phyloP scores from a whole-genome alignment of 2,797 vertebrate genomes.

The Danionella dracula region DNA sequence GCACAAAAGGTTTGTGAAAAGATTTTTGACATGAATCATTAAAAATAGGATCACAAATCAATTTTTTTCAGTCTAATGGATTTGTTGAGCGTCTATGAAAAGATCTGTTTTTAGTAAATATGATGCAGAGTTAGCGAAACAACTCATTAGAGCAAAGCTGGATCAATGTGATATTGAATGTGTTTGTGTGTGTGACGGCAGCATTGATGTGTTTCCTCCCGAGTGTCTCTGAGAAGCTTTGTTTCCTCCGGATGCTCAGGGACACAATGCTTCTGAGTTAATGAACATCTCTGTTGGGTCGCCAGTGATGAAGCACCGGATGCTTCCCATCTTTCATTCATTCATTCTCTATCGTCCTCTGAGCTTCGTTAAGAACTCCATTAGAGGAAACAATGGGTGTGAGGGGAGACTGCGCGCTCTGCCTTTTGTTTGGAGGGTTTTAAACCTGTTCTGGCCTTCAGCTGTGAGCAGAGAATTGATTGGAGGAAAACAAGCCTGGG shows the following conservation, averaged over 20 bases:
- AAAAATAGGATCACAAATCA: too few relatives aligned
- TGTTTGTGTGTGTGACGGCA: not conserved
- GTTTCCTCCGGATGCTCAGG: not conserved
- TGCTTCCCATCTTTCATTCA: not conserved
- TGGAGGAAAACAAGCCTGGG: too few relatives aligned
- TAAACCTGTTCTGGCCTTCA: too few relatives aligned
- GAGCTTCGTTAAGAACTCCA: not conserved
- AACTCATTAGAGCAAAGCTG: not conserved
- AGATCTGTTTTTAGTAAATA: too few relatives aligned
- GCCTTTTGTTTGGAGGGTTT: too few relatives aligned
- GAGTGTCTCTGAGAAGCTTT: not conserved
- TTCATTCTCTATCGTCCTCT: not conserved
- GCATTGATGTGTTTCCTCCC: not conserved
- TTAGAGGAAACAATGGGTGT: not conserved
- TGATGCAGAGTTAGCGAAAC: not conserved
- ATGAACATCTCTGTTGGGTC: not conserved
- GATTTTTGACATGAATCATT: too few relatives aligned
- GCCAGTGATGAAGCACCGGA: not conserved
- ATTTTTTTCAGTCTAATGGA: too few relatives aligned
- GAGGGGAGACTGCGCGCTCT: not conserved
- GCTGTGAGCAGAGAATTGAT: too few relatives aligned
- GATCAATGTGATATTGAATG: too few relatives aligned
- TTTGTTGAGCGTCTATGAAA: too few relatives aligned
- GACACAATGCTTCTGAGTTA: not conserved
- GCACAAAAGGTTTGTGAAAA: too few relatives aligned